These are phyloP conservation scores for Pseudoatta argentina DNA, from an alignment of 1,140 invertebrate genomes.

Conservation along the genomic window DNA sequence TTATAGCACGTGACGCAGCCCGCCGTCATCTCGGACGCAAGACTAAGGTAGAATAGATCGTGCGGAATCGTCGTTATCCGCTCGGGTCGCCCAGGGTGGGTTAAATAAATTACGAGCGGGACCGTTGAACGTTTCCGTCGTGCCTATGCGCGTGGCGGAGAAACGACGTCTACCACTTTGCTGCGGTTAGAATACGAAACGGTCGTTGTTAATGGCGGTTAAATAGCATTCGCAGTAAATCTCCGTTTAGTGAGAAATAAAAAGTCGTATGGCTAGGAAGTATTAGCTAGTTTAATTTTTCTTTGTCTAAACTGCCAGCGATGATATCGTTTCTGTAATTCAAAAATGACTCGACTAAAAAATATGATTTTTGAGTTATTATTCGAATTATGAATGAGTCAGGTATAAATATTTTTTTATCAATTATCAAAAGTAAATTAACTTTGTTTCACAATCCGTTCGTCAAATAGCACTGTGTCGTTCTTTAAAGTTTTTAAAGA, in stretches of 20 bases:
- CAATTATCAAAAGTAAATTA: no score
- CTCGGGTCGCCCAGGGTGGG: not conserved
- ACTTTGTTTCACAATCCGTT: no score
- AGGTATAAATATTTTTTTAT: no score
- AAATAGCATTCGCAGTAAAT: conserved; percentile 20
- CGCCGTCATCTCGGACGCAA: conserved; percentile 25
- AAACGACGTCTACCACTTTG: conserved; percentile 51
- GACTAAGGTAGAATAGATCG: conserved; percentile 21
- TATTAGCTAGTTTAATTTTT: conserved; percentile 6
- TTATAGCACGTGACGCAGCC: conserved; percentile 43
- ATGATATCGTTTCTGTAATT: not conserved
- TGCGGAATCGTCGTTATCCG: conserved; percentile 41
- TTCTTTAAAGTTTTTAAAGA: no score
- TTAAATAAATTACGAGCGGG: conserved; percentile 54
- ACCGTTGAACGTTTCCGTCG: conserved; percentile 39
- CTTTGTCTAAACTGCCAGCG: not conserved
- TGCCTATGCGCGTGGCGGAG: conserved; percentile 14
- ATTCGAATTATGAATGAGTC: no score
- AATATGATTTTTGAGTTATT: no score
- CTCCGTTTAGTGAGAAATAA: conserved; percentile 36
- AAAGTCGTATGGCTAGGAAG: not conserved
- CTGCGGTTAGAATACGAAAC: conserved; percentile 41
- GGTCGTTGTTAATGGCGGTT: conserved; percentile 43
- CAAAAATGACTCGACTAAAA: no score
- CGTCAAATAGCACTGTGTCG: no score